Evolutionary conservation across 2,113 vertebrate genomes (phyloP), one percentile per base, ranked within the genome.

Genomic region (Sialia sialis): DNA sequence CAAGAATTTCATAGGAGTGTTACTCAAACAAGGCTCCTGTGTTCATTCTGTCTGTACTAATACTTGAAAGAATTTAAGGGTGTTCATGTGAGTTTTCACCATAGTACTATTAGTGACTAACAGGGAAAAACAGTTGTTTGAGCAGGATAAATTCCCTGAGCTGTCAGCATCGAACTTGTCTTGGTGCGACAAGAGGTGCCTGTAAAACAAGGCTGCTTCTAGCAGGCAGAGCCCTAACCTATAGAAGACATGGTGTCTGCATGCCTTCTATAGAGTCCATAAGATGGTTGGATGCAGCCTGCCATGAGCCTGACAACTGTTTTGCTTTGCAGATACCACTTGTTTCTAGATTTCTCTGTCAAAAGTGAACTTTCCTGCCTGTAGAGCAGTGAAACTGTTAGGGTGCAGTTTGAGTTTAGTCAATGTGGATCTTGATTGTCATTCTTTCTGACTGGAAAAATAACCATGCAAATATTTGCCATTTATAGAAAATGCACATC

Each of bases 11-110:
- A 87, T 79, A 38, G 66, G 21, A 78, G 21, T 0, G 27, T 74
- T 89, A 48, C 6, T 89, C 21, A 78, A 94, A 94, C 75, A 94
- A 94, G 81, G 81, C 62, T 93, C 29, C 81, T 94, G 82, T 93
- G 84, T 94, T 95, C 64, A 3, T 81, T 89, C 91, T 92, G 48
- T 84, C 60, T 75, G 39, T 87, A n/a, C 60, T 96, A 95, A 93
- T 94, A 67, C 90, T 75, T 79, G 52, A 41, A 94, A 91, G 90
- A 94, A 87, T 87, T 87, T 78, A 55, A 75, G 68, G 60, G 69
- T 93, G 55, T 87, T 92, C 46, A 26, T 77, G 91, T 66, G 94
- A 62, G 55, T 74, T 95, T 83, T 91, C 9, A 13, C 26, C 5
- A 0, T 78, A 56, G 48, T 67, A 48, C 25, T 91, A 25, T 67